Percentiles rank a stretch among this genome's conserved stretches.
phyloP scores from a whole-genome alignment of 1,140 invertebrate genomes.

The Cotesia typhae region DNA sequence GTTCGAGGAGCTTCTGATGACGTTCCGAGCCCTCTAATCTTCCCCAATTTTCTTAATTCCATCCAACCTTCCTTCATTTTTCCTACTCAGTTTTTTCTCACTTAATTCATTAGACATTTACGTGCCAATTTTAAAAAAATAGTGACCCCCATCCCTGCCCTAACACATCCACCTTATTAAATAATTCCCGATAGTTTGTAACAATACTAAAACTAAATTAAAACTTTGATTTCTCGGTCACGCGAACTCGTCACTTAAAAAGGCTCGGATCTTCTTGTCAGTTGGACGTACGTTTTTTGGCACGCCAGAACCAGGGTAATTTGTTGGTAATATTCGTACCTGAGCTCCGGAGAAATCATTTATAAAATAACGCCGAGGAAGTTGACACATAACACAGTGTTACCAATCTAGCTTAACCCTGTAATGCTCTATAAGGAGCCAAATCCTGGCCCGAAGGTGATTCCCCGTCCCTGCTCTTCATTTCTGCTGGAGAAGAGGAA shows the following conservation, averaged over 20 bases:
- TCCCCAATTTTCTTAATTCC: background rate
- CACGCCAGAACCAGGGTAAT: slow-evolving; percentile 3
- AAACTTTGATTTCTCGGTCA: slow-evolving; percentile 59
- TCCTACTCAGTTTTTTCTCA: background rate
- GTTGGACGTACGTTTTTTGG: background rate
- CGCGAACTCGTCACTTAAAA: background rate
- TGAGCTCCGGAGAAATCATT: slow-evolving; percentile 30
- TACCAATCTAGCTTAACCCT: slow-evolving; percentile 41
- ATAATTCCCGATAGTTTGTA: slow-evolving; percentile 37
- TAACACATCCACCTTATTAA: no score
- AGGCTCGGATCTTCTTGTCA: slow-evolving; percentile 1
- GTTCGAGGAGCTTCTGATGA: slow-evolving; percentile 24
- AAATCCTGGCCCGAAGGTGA: slow-evolving; percentile 40
- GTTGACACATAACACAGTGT: slow-evolving; percentile 37
- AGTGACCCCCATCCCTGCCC: no score
- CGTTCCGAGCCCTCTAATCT: slow-evolving; percentile 17
- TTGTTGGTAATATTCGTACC: slow-evolving; percentile 33
- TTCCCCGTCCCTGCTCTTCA: no score
- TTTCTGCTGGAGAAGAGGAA: no score
- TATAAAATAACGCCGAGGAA: slow-evolving; percentile 36
- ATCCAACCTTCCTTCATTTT: background rate
- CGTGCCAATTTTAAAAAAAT: background rate
- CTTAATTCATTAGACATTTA: slow-evolving; percentile 9
- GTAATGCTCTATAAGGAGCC: slow-evolving; percentile 39
- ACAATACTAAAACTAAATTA: slow-evolving; percentile 53